phyloP scores from a whole-genome alignment of 2,113 vertebrate species.

The Turdus rufiventris region DNA sequence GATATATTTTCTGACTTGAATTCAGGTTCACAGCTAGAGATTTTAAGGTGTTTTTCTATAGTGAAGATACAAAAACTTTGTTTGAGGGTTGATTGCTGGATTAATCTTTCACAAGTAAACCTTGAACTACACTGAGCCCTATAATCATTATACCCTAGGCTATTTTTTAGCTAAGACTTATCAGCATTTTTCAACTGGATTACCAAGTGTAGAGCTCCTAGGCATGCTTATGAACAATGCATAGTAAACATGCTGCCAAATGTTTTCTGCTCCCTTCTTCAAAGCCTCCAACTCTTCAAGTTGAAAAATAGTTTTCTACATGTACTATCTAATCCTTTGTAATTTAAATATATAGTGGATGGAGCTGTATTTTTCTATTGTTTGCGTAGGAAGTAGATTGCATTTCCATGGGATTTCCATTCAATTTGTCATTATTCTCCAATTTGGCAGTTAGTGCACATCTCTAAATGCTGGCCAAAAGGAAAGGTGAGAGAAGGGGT shows the following conservation, averaged over 20 bases:
- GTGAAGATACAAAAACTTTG: not conserved
- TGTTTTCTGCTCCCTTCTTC: not conserved
- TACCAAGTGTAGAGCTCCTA: slow-evolving; percentile 25
- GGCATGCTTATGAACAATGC: slow-evolving; percentile 7
- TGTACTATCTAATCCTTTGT: not conserved
- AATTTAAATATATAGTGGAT: not conserved
- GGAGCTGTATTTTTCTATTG: not conserved
- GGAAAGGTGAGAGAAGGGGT: not conserved
- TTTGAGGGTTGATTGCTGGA: not conserved
- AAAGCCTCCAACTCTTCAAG: not conserved
- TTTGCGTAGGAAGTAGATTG: not conserved
- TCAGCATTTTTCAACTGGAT: slow-evolving; percentile 35
- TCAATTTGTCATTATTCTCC: not conserved
- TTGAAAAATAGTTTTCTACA: not conserved
- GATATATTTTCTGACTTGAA: not conserved
- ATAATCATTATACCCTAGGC: not conserved
- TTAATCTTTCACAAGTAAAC: slow-evolving; percentile 18
- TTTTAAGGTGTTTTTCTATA: not conserved
- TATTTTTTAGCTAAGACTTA: slow-evolving; percentile 63
- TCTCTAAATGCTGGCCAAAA: not conserved
- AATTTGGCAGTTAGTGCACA: not conserved
- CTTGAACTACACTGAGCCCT: not conserved
- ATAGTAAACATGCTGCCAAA: not conserved
- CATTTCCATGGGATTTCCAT: not conserved
- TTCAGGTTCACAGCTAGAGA: not conserved